A percentile compares a stretch with the other conserved stretches of the same genome.
phyloP scores from a whole-genome alignment of 2,113 vertebrate genomes.

The Ammodytes marinus region DNA sequence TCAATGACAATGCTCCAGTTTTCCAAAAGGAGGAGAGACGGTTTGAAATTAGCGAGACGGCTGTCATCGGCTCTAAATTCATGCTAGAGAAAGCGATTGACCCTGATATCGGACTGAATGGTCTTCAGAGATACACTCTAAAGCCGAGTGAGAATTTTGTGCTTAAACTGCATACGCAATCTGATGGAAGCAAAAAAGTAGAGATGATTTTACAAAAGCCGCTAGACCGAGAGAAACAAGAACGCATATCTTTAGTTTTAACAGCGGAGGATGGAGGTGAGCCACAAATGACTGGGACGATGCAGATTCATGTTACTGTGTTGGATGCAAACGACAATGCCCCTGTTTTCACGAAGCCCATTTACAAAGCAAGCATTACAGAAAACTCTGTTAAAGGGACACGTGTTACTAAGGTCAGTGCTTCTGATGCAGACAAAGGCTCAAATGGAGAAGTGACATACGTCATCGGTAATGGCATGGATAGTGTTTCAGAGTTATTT shows the following conservation, averaged over 20 bases:
- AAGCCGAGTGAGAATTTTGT: slow-evolving; percentile 74
- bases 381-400: slow-evolving; percentile 75
- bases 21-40: slow-evolving; percentile 60
- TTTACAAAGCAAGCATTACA: slow-evolving; percentile 76
- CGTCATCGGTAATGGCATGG: slow-evolving; percentile 64
- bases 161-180: slow-evolving; percentile 60
- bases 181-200: slow-evolving; percentile 66
- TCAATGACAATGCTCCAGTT: slow-evolving; percentile 79
- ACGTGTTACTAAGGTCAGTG: slow-evolving; percentile 68
- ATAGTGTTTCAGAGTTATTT: slow-evolving; percentile 65
- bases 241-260: slow-evolving; percentile 60
- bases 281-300: slow-evolving; percentile 59
- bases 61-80: slow-evolving; percentile 66
- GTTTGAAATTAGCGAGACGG: slow-evolving; percentile 72
- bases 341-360: slow-evolving; percentile 70
- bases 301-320: slow-evolving; percentile 60
- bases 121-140: slow-evolving; percentile 82
- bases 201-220: slow-evolving; percentile 73
- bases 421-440: slow-evolving; percentile 80
- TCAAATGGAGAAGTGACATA: slow-evolving; percentile 75
- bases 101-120: slow-evolving; percentile 83
- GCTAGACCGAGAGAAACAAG: slow-evolving; percentile 66
- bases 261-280: slow-evolving; percentile 67
- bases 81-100: slow-evolving; percentile 85
- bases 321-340: slow-evolving; percentile 76